Conservation (phyloP, 2,888 invertebrate species). For the Cheilosia urbana region DNA sequence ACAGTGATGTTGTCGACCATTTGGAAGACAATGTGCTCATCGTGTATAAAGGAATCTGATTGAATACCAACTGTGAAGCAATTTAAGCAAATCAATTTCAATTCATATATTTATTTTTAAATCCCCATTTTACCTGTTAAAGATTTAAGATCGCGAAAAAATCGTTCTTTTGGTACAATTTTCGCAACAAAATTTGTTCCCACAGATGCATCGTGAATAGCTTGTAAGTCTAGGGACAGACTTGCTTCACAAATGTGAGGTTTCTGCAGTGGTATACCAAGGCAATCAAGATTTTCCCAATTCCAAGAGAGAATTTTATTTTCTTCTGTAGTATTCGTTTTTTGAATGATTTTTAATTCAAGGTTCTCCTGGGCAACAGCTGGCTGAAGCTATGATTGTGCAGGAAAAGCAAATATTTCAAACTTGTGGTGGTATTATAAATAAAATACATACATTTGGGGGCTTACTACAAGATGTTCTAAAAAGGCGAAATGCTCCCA, state of each 20-base stretch:
- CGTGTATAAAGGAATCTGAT: slow-evolving; percentile 85
- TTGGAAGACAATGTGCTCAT: slow-evolving; percentile 83
- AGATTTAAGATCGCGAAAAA: slow-evolving; percentile 80
- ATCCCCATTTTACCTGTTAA: slow-evolving; percentile 77
- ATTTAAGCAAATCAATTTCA: not conserved
- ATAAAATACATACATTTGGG: slow-evolving; percentile 29
- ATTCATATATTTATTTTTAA: not conserved
- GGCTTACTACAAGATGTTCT: slow-evolving; percentile 4
- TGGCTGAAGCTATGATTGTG: not conserved
- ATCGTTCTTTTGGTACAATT: slow-evolving; percentile 74
- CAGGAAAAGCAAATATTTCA: not conserved
- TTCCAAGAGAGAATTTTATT: slow-evolving; percentile 77
- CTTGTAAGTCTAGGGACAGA: slow-evolving; percentile 76
- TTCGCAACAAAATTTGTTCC: slow-evolving; percentile 76
- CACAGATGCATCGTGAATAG: slow-evolving; percentile 71
- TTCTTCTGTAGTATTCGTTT: not conserved
- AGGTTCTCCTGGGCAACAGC: not conserved
- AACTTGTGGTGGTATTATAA: not conserved
- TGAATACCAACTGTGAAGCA: slow-evolving; percentile 85
- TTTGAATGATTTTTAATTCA: not conserved
- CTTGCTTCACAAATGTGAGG: slow-evolving; percentile 77
- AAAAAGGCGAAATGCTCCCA: slow-evolving; percentile 74
- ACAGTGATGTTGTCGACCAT: slow-evolving; percentile 84
- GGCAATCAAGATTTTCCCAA: slow-evolving; percentile 78
- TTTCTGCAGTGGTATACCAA: slow-evolving; percentile 76